Evolutionary conservation across 2,797 vertebrate species (phyloP), one percentile per base, ranked within the genome.

Genomic region (Melanotaenia maccullochi): DNA sequence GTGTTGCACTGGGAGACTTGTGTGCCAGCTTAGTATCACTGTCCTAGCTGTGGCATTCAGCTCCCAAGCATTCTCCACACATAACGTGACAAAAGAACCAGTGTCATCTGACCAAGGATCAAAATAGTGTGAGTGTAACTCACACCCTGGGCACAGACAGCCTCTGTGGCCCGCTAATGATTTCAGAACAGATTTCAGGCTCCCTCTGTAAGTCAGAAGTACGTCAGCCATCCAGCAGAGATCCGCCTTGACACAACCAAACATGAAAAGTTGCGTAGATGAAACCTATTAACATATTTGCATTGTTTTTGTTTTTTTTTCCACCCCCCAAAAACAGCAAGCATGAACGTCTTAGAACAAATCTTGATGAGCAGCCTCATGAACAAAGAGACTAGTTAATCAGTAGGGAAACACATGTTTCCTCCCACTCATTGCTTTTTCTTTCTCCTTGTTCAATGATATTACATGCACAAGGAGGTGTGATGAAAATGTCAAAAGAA

Each of bases 121-220:
- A 94, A 95, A 95, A 95, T 95, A 95, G 94, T 92, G 93, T 79
- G 85, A 91, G 85, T 89, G 93, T 93, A 94, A 95, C 91, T 88
- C 87, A 93, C 90, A 93, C 93, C 89, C 78, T n/a, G 73, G 85
- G 82, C 89, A 90, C 92, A 90, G 88, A 85, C 89, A 25, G 84
- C 78, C 90, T 86, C 78, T 85, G 80, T 73, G 87, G 88, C 85
- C 86, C 75, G 83, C 92, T 94, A 94, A 94, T 95, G 94, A 94
- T 94, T 95, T 95, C 93, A 90, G 89, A 85, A 87, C 87, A 89
- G 91, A 93, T 92, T 89, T 89, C 89, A 74, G 84, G 71, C 85
- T 90, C 88, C 84, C 89, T 90, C 86, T 82, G 78, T 84, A 89
- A 92, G 83, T 90, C 91, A 65, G 70, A 88, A 74, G 82, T 87